phyloP scores from a whole-genome alignment of 2,797 vertebrate species.

The Notolabrus celidotus region DNA sequence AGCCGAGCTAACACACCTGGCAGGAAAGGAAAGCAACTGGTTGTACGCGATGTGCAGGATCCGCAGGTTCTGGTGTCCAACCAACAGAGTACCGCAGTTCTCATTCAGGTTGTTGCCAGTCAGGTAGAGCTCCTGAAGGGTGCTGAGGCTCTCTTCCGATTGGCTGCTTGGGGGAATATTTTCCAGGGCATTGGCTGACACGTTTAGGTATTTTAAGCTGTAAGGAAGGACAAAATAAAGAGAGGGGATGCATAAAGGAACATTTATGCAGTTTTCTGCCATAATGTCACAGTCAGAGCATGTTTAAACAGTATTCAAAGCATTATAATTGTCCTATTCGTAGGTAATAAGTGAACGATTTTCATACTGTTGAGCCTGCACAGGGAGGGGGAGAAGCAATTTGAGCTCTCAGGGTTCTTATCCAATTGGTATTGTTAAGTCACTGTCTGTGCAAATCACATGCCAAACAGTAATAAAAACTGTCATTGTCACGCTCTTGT shows the following conservation, averaged over 20 bases:
- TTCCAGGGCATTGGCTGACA: conserved; percentile 94
- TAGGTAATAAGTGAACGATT: not conserved
- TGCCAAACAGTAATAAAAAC: conserved; percentile 40
- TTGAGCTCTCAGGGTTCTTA: conserved; percentile 33
- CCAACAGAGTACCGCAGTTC: conserved; percentile 90
- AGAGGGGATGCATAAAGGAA: conserved; percentile 2
- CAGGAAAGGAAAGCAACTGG: conserved; percentile 93
- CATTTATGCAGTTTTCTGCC: not conserved
- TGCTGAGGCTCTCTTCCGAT: conserved; percentile 93
- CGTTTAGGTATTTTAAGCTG: conserved; percentile 96
- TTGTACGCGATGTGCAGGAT: conserved; percentile 96
- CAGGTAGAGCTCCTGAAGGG: conserved; percentile 94
- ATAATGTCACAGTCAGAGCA: not conserved
- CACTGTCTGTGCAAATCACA: conserved; percentile 20
- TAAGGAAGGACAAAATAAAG: conserved; percentile 37
- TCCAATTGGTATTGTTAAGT: conserved; percentile 33
- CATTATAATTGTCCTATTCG: too few relatives aligned
- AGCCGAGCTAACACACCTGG: conserved; percentile 85
- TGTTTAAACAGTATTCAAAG: too few relatives aligned
- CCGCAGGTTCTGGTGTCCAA: conserved; percentile 90
- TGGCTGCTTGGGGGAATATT: conserved; percentile 88
- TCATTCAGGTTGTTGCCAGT: conserved; percentile 93
- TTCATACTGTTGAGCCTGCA: conserved; percentile 29
- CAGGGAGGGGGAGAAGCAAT: conserved; percentile 14
- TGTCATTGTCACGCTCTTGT: conserved; percentile 19